These are phyloP conservation scores for Onychomys leucogaster DNA, from an alignment of 2,797 vertebrate genomes.

Conservation along the genomic window DNA sequence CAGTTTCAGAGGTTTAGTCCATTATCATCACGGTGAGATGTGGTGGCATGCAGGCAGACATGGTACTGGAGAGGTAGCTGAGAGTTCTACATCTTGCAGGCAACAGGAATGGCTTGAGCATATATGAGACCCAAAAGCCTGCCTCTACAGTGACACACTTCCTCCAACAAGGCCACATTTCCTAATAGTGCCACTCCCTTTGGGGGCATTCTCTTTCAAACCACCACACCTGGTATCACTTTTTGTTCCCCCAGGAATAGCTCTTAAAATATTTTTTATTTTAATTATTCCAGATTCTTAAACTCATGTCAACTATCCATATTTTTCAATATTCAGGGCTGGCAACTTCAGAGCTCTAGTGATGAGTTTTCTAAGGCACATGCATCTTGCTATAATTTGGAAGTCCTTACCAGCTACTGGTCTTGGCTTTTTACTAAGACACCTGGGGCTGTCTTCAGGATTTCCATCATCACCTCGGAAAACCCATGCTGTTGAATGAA, in stretches of 20 bases:
- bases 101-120: neutral
- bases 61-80: neutral
- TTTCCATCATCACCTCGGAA: slow-evolving; percentile 92
- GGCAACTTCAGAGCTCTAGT: neutral
- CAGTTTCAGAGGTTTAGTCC: neutral
- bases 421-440: slow-evolving; percentile 89
- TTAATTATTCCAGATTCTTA: slow-evolving; percentile 20
- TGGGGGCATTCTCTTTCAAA: neutral
- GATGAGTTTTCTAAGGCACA: neutral
- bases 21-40: neutral
- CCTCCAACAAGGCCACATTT: neutral
- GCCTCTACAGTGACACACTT: neutral
- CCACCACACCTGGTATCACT: neutral
- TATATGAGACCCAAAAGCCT: neutral
- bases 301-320: neutral
- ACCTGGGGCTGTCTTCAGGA: slow-evolving; percentile 86
- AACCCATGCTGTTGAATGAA: slow-evolving; percentile 95
- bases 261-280: slow-evolving; percentile 11
- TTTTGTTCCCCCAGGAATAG: neutral
- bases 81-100: neutral
- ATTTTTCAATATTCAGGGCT: neutral
- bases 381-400: neutral
- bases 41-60: neutral
- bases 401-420: slow-evolving; percentile 91
- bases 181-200: neutral